Evolutionary conservation across 2,113 vertebrate species (phyloP).

Genomic region (Amazona guildingii): DNA sequence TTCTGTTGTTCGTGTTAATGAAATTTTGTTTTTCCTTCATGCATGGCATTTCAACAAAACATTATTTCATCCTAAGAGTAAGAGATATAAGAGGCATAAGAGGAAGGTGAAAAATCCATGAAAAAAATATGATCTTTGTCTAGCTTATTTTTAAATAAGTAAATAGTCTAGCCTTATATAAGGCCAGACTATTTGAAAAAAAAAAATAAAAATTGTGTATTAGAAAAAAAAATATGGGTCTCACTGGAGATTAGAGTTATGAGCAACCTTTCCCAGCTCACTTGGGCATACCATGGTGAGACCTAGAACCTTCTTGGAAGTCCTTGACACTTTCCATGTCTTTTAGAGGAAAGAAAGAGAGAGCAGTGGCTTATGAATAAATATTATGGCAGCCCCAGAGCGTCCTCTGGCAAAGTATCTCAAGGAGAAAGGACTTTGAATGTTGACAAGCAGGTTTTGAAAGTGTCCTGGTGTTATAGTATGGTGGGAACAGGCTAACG

Average conservation of each 20-base stretch:
- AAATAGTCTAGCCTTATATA: background rate
- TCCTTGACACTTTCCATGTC: background rate
- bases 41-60: background rate
- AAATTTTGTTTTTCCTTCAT: background rate
- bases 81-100: background rate
- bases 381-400: background rate
- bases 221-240: background rate
- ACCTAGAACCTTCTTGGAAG: background rate
- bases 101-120: background rate
- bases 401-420: background rate
- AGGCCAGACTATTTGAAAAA: background rate
- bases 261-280: background rate
- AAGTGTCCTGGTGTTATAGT: background rate
- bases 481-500: background rate
- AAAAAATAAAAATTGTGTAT: rapidly evolving
- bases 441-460: background rate
- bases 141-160: background rate
- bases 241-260: background rate
- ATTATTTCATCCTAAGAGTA: background rate
- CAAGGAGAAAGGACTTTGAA: background rate
- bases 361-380: background rate
- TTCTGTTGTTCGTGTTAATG: background rate
- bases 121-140: background rate
- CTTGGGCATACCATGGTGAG: background rate
- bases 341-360: background rate